Evolutionary conservation across 1,140 invertebrate species (phyloP), one percentile per base, ranked within the genome.

Genomic region (Palaemon carinicauda): DNA sequence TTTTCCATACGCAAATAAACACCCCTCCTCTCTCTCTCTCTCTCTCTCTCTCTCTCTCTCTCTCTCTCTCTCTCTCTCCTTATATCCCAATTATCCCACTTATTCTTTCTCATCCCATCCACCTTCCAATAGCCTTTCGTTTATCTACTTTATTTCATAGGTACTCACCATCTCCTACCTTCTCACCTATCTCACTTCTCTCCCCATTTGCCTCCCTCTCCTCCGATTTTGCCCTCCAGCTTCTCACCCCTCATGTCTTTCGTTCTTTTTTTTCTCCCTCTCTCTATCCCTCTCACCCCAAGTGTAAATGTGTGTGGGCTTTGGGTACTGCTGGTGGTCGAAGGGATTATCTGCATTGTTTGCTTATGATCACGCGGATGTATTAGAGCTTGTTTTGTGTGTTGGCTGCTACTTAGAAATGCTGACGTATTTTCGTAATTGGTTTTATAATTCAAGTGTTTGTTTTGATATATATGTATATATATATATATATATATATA

Each of bases 401-500:
- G 73, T 50, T 27, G 33, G 73, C 41, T 29, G 33, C 15, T 75
- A 31, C 41, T 3, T 31, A 14, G 33, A n/a, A 41, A 12, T 75
- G 33, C 41, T 27, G 19, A 33, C 41, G 73, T 15, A 15, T 33
- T 29, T 75, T 15, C 4, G 33, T 33, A 12, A 33, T 19, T 41
- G 7, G 17, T 17, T 50, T 15, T 75, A 29, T 41, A 50, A 10
- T 41, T 0, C 24, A 15, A 21, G 15, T 60, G 56, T 60, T n/a
- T 21, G 56, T 24, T n/a, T 21, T 60, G 24, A 60, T 60, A 60
- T 60, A 60, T 60, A 60, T 60, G 17, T 60, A 60, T 60, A 60
- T 60, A 60, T 60, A 60, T 60, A 60, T 60, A 60, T 60, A 60
- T 60, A 60, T 60, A 60, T 60, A 60, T 60, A 60, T 60, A 60